Base-by-base conservation (phyloP, 2,888 invertebrate genomes). In the Drosophila monieri region DNA sequence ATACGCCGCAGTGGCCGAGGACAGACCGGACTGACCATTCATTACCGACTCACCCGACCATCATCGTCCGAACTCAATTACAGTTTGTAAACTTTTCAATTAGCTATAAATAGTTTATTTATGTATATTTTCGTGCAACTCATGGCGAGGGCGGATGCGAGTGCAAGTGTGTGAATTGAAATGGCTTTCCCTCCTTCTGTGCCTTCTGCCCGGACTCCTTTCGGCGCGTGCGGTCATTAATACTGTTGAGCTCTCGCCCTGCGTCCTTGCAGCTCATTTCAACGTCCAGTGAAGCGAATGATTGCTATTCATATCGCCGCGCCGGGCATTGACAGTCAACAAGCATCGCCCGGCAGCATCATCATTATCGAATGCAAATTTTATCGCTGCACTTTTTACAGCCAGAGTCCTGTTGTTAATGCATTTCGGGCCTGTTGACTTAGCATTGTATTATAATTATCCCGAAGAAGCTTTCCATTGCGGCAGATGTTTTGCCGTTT, bases 51-150 rank as follows among this genome's bases (percentile, higher is more conserved):
- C 59, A 32, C 51, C 56, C 59, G 56, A 61, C 65, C 66, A 49
- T 47, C 59, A 76, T 52, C 37, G 52, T 62, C 55, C 65, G 76
- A 77, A 89, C 88, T 88, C 88, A 89, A 89, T 88, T 89, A 88
- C 89, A 86, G 83, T 89, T 88, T 89, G 88, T 89, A 89, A 89
- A 88, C 88, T 89, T 88, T 88, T 85, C 89, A 89, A 89, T 88
- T 88, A 89, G 80, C 79, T 70, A 79, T 89, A 85, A 86, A 89
- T 85, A 88, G 88, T 89, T 86, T 85, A 78, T 88, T 84, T 80
- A 85, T 69, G 69, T 78, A 73, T 70, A 78, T 78, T 77, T 78
- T 78, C 74, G 73, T 81, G 78, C 78, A 68, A 80, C 71, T 83
- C 86, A 81, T 81, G 67, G 39, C 14, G 51, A 53, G 54, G n/a